phyloP scores from a whole-genome alignment of 2,113 vertebrate species.

The Oreochromis aureus region DNA sequence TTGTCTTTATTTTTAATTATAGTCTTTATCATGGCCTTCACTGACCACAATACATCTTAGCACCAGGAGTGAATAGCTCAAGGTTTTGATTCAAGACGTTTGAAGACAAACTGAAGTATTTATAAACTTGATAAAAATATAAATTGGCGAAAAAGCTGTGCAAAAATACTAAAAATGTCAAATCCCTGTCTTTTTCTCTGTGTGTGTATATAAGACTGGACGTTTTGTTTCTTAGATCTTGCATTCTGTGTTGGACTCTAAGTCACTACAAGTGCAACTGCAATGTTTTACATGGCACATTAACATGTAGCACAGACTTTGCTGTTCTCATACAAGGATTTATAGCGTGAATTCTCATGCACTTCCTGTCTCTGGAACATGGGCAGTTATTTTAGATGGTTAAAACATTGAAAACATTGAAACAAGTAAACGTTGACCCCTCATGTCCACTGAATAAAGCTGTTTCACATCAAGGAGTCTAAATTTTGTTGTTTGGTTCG shows the following conservation, averaged over 20 bases:
- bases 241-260: neutral
- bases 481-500: neutral
- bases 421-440: neutral
- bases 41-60: constrained; percentile 4
- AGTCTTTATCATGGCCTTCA: neutral
- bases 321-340: neutral
- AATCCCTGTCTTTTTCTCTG: neutral
- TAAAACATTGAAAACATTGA: neutral
- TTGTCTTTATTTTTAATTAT: neutral
- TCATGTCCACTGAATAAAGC: neutral
- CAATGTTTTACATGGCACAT: neutral
- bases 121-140: neutral
- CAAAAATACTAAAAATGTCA: neutral
- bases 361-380: neutral
- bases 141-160: neutral
- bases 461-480: neutral
- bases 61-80: constrained; percentile 24
- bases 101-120: neutral
- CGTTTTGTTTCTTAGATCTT: neutral
- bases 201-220: neutral
- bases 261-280: neutral
- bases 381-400: neutral
- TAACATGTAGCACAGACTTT: neutral
- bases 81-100: neutral
- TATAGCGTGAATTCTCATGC: neutral